Conservation (phyloP, 92 coral and sea anemone genomes). For the Micromussa lordhowensis region DNA sequence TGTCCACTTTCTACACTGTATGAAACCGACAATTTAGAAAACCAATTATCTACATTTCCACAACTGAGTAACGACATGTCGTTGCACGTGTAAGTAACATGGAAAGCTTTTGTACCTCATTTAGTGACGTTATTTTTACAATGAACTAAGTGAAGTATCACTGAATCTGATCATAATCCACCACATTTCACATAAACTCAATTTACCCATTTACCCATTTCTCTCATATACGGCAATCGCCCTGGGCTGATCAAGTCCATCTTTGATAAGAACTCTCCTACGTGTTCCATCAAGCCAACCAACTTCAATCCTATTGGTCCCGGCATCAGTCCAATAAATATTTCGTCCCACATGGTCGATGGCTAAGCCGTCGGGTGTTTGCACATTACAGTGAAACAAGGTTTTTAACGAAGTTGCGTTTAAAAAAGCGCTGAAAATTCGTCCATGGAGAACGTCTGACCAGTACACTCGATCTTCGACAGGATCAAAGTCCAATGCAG, state of each 20-base stretch:
- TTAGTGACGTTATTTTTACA: no score
- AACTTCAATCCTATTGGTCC: conserved; percentile 65
- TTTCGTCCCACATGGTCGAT: conserved; percentile 68
- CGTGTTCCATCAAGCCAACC: conserved; percentile 61
- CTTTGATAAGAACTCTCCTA: conserved; percentile 39
- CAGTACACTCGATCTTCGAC: conserved; percentile 58
- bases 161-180: not conserved
- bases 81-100: no score
- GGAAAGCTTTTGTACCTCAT: no score
- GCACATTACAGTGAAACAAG: conserved; percentile 43
- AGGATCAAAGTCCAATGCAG: conserved; percentile 54
- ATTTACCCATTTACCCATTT: conserved; percentile 47
- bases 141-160: not conserved
- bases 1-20: no score
- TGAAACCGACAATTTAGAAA: no score
- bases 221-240: conserved; percentile 39
- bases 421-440: conserved; percentile 34
- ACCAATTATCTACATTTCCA: no score
- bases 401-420: conserved; percentile 8
- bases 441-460: conserved; percentile 27
- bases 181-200: not conserved
- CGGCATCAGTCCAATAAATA: conserved; percentile 77
- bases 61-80: no score
- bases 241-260: conserved; percentile 39
- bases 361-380: conserved; percentile 63